phyloP scores from a whole-genome alignment of 2,888 invertebrate species.

The Helicoverpa assulta region DNA sequence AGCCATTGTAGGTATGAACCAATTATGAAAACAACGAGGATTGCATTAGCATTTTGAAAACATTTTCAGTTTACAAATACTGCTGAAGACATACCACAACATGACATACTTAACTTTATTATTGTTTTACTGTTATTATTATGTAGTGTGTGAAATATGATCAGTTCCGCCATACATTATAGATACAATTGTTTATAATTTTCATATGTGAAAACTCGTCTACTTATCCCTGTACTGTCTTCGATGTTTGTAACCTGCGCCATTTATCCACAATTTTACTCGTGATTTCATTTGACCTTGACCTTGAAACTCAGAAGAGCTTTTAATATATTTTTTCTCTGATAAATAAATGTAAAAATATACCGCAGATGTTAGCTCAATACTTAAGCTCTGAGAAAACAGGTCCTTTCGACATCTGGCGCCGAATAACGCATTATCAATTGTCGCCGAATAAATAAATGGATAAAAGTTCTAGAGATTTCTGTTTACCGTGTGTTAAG shows the following conservation, averaged over 20 bases:
- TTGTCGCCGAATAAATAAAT: constrained; percentile 29
- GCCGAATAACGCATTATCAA: constrained; percentile 20
- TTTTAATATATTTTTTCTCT: constrained; percentile 24
- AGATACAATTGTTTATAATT: no score
- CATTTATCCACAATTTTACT: neutral
- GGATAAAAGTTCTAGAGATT: constrained; percentile 20
- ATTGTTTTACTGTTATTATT: neutral
- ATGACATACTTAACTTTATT: neutral
- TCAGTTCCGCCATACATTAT: no score
- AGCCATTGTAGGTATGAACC: neutral
- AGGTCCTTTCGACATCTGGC: constrained; percentile 29
- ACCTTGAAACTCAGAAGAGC: constrained; percentile 13
- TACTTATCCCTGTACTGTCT: no score
- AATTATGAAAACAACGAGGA: neutral
- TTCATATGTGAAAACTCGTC: no score
- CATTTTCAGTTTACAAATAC: constrained; percentile 15
- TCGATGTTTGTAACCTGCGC: no score
- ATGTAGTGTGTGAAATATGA: neutral
- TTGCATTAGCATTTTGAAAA: neutral
- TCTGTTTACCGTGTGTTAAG: constrained; percentile 9
- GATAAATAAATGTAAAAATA: constrained; percentile 27
- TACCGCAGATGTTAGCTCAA: constrained; percentile 41
- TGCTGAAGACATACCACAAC: neutral
- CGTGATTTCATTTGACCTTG: neutral
- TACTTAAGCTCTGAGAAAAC: constrained; percentile 24